Conservation (phyloP, 2,797 vertebrate species). For the Syndactyla subalaris region DNA sequence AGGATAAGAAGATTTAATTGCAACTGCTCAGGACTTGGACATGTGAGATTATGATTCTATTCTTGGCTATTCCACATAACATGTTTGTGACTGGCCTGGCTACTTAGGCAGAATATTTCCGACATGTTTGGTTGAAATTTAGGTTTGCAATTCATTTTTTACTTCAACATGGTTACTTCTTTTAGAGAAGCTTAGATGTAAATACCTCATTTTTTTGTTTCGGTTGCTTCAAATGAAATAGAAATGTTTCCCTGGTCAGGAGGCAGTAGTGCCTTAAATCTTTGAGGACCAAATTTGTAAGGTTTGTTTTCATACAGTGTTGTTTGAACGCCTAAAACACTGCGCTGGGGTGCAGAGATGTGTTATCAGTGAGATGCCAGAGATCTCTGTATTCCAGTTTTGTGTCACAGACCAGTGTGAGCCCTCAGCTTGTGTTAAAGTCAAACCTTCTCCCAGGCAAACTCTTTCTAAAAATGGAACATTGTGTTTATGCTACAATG, state of each 20-base stretch:
- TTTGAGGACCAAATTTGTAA: background rate
- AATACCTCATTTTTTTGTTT: background rate
- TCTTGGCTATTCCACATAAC: background rate
- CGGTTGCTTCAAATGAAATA: background rate
- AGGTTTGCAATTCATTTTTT: background rate
- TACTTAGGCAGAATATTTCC: background rate
- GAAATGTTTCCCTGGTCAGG: background rate
- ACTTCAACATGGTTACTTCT: background rate
- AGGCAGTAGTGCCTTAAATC: background rate
- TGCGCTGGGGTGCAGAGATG: accelerated
- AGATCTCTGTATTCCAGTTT: background rate
- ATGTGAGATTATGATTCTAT: constrained; percentile 62
- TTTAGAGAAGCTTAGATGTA: background rate
- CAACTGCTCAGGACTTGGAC: background rate
- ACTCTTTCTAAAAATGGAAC: constrained; percentile 56
- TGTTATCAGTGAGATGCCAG: background rate
- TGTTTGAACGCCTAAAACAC: background rate
- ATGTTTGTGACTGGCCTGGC: background rate
- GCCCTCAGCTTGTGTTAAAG: constrained; percentile 54
- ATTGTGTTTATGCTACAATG: background rate
- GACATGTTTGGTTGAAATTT: background rate
- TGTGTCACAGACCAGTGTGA: background rate
- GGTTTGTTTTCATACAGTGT: background rate
- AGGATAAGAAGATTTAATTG: constrained; percentile 58
- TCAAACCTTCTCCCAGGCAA: constrained; percentile 61